Base-by-base conservation (phyloP, 2,888 invertebrate genomes). In the Desoria tigrina region DNA sequence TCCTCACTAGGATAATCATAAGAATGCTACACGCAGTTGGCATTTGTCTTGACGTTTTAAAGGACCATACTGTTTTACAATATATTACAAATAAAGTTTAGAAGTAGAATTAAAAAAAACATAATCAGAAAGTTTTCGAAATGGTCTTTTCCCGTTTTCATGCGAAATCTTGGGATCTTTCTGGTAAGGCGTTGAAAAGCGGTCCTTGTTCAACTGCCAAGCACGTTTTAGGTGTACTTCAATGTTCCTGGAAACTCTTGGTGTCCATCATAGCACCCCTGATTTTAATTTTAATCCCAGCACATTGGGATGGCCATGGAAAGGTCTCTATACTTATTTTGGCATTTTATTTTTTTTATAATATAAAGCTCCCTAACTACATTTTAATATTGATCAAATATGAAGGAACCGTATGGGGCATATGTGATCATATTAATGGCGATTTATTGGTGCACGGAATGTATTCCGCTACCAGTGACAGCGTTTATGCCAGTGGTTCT, bases 401-500 rank as follows among this genome's bases (percentile, higher is more conserved):
- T 42, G 26, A 42, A 67, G 27, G 45, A 54, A 21, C 32, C 50
- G 6, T 32, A 28, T 32, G 65, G 51, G 14, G 65, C 74, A 0
- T 66, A 61, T 45, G 67, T 59, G 1, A 56, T 69, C 11, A 1
- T 63, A 3, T 14, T 74, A 1, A 74, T 74, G 73, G 65, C 71
- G 1, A 42, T 61, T 9, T 74, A 66, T 49, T 74, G 74, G 74
- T 61, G 11, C 90, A 85, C 79, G 50, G 92, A 93, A 79, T 87
- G 88, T 0, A 80, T 93, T 0, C 93, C 92, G 0, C 81, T 92
- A 2, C 89, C 92, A 0, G 86, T 92, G 1, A 92, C 92, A 1
- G 90, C 91, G 0, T 86, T 93, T 80, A 83, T 93, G 63, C 93
- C 92, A 0, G 88, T 92, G 73, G 84, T 90, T 0, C 83, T 91